Percentiles rank a stretch among this genome's conserved stretches.
phyloP scores from a whole-genome alignment of 2,888 invertebrate species.

The Lacanobia wlatinum region DNA sequence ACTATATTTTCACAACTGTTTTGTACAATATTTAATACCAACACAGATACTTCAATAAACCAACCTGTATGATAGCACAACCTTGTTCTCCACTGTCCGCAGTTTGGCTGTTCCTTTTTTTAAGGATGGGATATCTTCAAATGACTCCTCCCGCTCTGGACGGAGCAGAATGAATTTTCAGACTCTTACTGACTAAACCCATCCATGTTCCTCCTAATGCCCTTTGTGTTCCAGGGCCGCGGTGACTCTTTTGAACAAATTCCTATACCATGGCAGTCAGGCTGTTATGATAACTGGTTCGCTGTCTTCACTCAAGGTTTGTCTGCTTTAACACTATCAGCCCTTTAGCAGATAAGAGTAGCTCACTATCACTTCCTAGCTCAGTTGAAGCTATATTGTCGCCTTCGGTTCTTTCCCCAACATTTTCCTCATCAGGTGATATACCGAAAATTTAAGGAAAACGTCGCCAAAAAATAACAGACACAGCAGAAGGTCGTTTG shows the following conservation, averaged over 20 bases:
- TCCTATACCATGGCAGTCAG: too few species aligned
- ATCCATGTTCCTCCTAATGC: too few species aligned
- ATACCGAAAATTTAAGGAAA: neutral
- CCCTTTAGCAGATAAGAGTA: slow-evolving; percentile 14
- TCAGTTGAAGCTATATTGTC: neutral
- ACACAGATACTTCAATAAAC: neutral
- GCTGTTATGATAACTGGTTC: slow-evolving; percentile 1
- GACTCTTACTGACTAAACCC: too few species aligned
- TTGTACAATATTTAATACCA: neutral
- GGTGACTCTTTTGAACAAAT: too few species aligned
- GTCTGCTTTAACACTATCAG: slow-evolving; percentile 10
- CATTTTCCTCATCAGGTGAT: neutral
- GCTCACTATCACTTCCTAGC: neutral
- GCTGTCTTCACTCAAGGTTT: neutral
- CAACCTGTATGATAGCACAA: neutral
- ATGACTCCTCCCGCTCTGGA: too few species aligned
- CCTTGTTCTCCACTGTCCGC: neutral
- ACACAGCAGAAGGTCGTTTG: too few species aligned
- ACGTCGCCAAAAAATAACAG: too few species aligned
- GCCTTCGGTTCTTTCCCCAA: neutral
- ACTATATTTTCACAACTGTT: neutral
- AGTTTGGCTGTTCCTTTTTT: too few species aligned
- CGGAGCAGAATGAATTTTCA: too few species aligned
- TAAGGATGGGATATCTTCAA: too few species aligned
- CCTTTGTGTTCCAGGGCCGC: too few species aligned